phyloP scores from a whole-genome alignment of 2,113 vertebrate species.

The Crotalus viridis region DNA sequence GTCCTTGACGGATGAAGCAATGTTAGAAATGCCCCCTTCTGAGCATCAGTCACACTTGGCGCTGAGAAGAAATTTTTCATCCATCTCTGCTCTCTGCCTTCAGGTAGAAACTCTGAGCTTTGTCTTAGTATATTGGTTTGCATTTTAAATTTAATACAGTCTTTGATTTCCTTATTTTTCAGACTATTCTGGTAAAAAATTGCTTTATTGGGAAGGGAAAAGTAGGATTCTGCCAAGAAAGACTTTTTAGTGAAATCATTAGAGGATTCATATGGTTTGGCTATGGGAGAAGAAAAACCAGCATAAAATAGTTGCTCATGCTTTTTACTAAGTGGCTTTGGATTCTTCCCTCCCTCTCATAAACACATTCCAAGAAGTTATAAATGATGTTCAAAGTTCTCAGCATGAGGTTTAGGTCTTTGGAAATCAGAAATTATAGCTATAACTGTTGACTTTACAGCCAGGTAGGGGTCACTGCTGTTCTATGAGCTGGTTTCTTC shows the following conservation, averaged over 20 bases:
- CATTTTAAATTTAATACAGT: neutral
- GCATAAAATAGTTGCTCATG: conserved; percentile 1
- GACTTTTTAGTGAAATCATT: neutral
- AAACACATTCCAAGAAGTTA: conserved; percentile 54
- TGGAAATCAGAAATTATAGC: conserved; percentile 49
- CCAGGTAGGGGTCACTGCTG: conserved; percentile 55
- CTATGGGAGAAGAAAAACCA: conserved; percentile 1
- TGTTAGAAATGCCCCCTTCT: neutral
- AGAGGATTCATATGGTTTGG: conserved; percentile 3
- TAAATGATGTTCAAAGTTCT: conserved; percentile 57
- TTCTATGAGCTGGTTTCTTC: conserved; percentile 40
- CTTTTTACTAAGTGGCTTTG: neutral
- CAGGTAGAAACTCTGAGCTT: neutral
- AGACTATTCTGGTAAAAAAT: neutral
- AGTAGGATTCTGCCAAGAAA: conserved; percentile 8
- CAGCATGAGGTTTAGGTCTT: conserved; percentile 56
- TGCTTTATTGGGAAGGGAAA: neutral
- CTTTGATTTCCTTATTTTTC: conserved; percentile 21
- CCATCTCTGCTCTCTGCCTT: neutral
- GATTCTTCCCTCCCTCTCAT: conserved; percentile 38
- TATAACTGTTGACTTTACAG: conserved; percentile 50
- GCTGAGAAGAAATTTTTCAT: neutral
- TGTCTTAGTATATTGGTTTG: neutral
- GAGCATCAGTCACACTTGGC: neutral
- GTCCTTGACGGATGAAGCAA: neutral